Conservation (phyloP, 2,797 vertebrate genomes). For the Iguana delicatissima region DNA sequence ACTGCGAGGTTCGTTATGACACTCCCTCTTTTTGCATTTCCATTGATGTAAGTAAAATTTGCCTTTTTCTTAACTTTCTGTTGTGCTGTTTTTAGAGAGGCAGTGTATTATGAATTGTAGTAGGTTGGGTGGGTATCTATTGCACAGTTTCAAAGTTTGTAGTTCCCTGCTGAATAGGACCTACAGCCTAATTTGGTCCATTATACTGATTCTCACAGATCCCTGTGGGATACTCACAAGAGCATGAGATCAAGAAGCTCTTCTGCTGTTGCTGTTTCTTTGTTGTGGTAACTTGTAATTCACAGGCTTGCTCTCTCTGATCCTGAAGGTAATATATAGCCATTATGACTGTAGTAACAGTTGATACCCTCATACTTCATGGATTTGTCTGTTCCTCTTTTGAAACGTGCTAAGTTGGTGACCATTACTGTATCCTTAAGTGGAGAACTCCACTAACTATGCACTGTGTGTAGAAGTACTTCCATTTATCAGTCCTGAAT, state of each 20-base stretch:
- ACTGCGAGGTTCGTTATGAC: slow-evolving; percentile 88
- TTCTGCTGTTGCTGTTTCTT: not conserved
- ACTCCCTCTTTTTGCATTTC: slow-evolving; percentile 93
- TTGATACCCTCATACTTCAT: not conserved
- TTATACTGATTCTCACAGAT: not conserved
- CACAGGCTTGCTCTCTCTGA: not conserved
- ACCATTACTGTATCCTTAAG: not conserved
- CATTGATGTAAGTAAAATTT: slow-evolving; percentile 91
- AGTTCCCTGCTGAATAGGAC: not conserved
- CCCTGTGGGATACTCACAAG: not conserved
- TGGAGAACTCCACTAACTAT: not conserved
- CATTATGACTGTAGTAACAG: not conserved
- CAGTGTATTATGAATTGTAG: slow-evolving; percentile 57
- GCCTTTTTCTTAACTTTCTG: not conserved
- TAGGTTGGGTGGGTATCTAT: slow-evolving; percentile 53
- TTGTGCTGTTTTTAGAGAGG: slow-evolving; percentile 35
- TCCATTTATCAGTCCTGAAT: not conserved
- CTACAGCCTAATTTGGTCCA: not conserved
- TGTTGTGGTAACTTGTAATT: not conserved
- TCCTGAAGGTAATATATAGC: not conserved
- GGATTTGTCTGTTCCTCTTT: not conserved
- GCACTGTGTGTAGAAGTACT: not conserved
- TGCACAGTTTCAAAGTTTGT: slow-evolving; percentile 48
- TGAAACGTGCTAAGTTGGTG: not conserved
- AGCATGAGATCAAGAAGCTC: not conserved